Conservation (phyloP, 2,113 vertebrate species). For the Labeo rohita region DNA sequence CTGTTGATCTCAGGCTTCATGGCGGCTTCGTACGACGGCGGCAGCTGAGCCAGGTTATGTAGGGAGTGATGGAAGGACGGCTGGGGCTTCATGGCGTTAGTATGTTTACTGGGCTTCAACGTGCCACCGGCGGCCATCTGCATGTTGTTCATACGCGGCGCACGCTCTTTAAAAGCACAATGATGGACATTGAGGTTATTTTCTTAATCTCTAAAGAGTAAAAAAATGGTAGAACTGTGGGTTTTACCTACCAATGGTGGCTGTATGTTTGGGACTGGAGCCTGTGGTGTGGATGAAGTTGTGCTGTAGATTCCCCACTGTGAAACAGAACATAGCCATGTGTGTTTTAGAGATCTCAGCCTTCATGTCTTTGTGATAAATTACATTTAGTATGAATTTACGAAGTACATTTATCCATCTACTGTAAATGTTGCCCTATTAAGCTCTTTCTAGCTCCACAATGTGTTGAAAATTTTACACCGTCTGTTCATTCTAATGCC, state of each 20-base stretch:
- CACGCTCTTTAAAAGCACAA: conserved; percentile 71
- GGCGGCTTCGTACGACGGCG: conserved; percentile 89
- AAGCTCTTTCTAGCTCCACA: conserved; percentile 13
- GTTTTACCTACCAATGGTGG: conserved; percentile 82
- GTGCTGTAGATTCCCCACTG: conserved; percentile 89
- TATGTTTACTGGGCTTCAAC: conserved; percentile 83
- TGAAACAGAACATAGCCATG: conserved; percentile 67
- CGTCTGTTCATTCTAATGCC: conserved; percentile 38
- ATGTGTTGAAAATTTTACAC: conserved; percentile 27
- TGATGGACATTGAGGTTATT: not conserved
- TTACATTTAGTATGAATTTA: not conserved
- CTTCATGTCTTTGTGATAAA: not conserved
- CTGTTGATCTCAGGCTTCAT: conserved; percentile 89
- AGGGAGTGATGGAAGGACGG: conserved; percentile 88
- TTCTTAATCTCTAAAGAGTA: not conserved
- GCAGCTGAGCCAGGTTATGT: conserved; percentile 92
- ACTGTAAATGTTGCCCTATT: conserved; percentile 32
- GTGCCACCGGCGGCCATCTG: conserved; percentile 83
- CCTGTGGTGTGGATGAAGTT: conserved; percentile 86
- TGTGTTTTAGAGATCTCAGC: not conserved
- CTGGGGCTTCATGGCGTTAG: conserved; percentile 80
- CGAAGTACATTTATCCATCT: not conserved
- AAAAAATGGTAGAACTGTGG: not conserved
- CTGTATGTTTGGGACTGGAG: conserved; percentile 85
- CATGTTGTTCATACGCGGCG: conserved; percentile 82